These are phyloP conservation scores for Drosophila infuscata DNA, from an alignment of 2,888 invertebrate species.

Conservation along the genomic window DNA sequence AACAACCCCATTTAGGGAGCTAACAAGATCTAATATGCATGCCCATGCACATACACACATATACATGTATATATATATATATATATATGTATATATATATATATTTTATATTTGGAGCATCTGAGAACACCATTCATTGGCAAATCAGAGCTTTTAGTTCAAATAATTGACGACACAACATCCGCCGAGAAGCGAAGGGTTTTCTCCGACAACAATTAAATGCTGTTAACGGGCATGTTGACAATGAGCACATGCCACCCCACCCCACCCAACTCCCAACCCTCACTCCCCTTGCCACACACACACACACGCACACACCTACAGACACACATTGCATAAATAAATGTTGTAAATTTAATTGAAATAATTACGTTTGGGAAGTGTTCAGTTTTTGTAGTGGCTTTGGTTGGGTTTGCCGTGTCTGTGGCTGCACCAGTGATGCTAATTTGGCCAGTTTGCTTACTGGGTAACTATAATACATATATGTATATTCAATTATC, in stretches of 20 bases:
- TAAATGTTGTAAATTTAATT: slow-evolving; percentile 63
- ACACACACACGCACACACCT: neutral
- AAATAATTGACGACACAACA: neutral
- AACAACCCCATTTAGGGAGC: slow-evolving; percentile 3
- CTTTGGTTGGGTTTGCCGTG: slow-evolving; percentile 17
- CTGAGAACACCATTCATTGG: neutral
- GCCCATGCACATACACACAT: neutral
- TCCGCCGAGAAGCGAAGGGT: neutral
- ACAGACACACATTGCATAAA: slow-evolving; percentile 41
- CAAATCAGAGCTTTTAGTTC: neutral
- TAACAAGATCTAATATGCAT: slow-evolving; percentile 1
- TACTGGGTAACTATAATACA: neutral
- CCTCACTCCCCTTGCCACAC: neutral
- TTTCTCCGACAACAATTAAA: slow-evolving; percentile 24
- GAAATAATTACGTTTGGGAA: slow-evolving; percentile 52
- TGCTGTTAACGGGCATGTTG: slow-evolving; percentile 44
- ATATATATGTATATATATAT: neutral
- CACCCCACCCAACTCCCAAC: slow-evolving; percentile 15
- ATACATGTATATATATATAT: too few species aligned
- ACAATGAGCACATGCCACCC: slow-evolving; percentile 41
- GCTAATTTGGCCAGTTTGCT: neutral
- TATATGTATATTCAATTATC: neutral
- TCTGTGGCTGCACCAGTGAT: slow-evolving; percentile 19
- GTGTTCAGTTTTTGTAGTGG: slow-evolving; percentile 13
- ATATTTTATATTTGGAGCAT: neutral